A percentile compares a stretch with the other conserved stretches of the same genome.
Evolutionary conservation across 2,797 vertebrate genomes (phyloP).

Genomic region (Urocyon cinereoargenteus): DNA sequence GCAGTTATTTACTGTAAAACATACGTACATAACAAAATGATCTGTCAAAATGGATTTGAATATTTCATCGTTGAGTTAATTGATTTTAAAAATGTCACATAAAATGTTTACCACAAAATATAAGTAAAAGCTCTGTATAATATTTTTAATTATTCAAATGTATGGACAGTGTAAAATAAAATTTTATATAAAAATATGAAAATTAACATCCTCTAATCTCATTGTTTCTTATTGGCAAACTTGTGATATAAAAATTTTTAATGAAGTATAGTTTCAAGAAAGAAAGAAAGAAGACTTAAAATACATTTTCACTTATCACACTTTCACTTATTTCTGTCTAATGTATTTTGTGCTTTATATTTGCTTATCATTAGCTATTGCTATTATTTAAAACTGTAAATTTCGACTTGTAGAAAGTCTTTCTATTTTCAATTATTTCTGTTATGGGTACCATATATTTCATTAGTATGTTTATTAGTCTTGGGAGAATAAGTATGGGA

Average conservation of each 20-base stretch:
- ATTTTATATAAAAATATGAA: not conserved
- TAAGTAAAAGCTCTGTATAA: not conserved
- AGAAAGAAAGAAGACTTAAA: not conserved
- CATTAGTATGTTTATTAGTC: not conserved
- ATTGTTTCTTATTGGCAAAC: not conserved
- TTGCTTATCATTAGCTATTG: not conserved
- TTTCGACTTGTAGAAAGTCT: not conserved
- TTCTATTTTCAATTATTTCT: not conserved
- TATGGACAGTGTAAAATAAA: not conserved
- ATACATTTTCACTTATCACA: not conserved
- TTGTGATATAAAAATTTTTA: not conserved
- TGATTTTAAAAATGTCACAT: not conserved
- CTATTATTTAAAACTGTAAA: not conserved
- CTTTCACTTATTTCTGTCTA: not conserved
- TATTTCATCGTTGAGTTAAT: constrained; percentile 22
- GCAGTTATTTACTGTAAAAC: not conserved
- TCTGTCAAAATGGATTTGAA: constrained; percentile 1
- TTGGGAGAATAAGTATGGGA: not conserved
- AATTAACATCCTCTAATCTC: not conserved
- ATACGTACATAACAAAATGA: not conserved
- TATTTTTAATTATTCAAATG: not conserved
- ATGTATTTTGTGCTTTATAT: constrained; percentile 9
- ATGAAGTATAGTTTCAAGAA: not conserved
- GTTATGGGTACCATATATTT: not conserved
- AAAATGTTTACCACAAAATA: constrained; percentile 4